A percentile compares a stretch with the other conserved stretches of the same genome.
These are phyloP conservation scores for Lepidotrigona ventralis DNA, from an alignment of 1,140 invertebrate species.

Conservation along the genomic window DNA sequence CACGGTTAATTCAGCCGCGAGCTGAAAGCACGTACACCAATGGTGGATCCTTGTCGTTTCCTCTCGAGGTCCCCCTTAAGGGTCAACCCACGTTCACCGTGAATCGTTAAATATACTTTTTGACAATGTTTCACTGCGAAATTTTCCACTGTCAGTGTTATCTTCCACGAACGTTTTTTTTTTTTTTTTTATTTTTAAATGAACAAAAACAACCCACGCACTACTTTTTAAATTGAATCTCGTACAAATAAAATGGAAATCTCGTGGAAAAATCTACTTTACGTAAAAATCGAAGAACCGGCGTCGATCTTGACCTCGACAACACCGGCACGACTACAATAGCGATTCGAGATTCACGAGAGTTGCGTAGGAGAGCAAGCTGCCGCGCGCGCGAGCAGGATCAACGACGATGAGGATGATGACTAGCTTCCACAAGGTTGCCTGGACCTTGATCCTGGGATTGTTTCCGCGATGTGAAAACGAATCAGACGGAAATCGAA, in stretches of 20 bases:
- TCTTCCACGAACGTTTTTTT: too few relatives aligned
- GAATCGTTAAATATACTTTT: conserved; percentile 9
- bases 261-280: too few relatives aligned
- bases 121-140: too few relatives aligned
- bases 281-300: background rate
- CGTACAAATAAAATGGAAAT: too few relatives aligned
- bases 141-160: too few relatives aligned
- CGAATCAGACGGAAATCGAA: conserved; percentile 38
- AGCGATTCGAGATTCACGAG: background rate
- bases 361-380: conserved; percentile 50
- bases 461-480: conserved; percentile 50
- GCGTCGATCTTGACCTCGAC: background rate
- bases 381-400: conserved; percentile 33
- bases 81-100: conserved; percentile 13
- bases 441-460: conserved; percentile 35
- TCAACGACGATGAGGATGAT: conserved; percentile 58
- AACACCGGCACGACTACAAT: conserved; percentile 9
- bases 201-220: too few relatives aligned
- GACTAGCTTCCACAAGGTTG: conserved; percentile 5
- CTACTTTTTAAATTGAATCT: too few relatives aligned
- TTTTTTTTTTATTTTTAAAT: too few relatives aligned
- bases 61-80: conserved; percentile 56
- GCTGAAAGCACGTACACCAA: conserved; percentile 45
- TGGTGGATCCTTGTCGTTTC: conserved; percentile 38
- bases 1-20: conserved; percentile 60